Percentiles rank a stretch among this genome's conserved stretches.
Evolutionary conservation across 2,113 vertebrate genomes (phyloP).

Genomic region (Macheiramphus alcinus): DNA sequence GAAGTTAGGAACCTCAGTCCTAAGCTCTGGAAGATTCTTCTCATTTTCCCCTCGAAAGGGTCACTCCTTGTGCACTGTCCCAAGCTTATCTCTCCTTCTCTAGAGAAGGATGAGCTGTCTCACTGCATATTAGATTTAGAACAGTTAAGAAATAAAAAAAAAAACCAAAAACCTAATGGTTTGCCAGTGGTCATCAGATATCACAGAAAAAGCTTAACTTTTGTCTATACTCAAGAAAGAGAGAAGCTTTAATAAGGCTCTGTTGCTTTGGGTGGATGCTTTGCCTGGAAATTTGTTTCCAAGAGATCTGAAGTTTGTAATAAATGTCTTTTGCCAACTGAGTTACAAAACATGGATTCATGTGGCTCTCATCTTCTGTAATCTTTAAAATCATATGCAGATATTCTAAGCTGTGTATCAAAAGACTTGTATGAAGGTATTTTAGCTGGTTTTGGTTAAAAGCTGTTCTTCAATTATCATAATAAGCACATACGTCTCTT

Average conservation of each 20-base stretch:
- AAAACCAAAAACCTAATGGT: not conserved
- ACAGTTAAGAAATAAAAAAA: not conserved
- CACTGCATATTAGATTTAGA: not conserved
- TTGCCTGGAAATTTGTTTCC: not conserved
- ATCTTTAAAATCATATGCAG: not conserved
- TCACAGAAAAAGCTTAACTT: not conserved
- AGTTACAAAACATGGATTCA: not conserved
- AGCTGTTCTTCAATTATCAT: not conserved
- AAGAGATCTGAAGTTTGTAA: not conserved
- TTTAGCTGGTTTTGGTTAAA: not conserved
- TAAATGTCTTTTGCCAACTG: not conserved
- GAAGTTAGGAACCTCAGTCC: not conserved
- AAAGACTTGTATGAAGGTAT: not conserved
- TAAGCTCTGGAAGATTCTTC: not conserved
- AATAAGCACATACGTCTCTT: not conserved
- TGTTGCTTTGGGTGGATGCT: not conserved
- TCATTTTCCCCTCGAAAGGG: not conserved
- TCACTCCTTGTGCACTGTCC: not conserved
- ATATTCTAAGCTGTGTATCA: not conserved
- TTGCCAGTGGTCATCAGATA: not conserved
- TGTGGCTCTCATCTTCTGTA: accelerated
- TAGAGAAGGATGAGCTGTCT: not conserved
- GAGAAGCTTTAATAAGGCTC: not conserved
- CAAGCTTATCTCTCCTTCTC: not conserved
- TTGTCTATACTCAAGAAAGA: not conserved